These are phyloP conservation scores for Nematostella vectensis DNA, from an alignment of 92 coral and sea anemone genomes.

Conservation along the genomic window DNA sequence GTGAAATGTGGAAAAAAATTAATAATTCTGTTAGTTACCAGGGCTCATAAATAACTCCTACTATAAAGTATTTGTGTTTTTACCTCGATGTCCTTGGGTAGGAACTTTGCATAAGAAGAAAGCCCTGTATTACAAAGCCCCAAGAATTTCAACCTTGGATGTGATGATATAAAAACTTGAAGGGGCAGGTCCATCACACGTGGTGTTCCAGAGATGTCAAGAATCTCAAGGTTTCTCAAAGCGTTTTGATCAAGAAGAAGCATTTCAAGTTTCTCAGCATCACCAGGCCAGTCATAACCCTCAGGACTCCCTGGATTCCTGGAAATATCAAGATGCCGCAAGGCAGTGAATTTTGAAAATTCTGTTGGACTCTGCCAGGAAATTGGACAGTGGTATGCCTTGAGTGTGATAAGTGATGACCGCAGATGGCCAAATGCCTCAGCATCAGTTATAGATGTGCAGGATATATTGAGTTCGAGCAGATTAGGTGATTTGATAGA, in stretches of 20 bases:
- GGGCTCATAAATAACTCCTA: no score
- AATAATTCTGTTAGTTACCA: no score
- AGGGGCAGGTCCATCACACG: constrained; percentile 35
- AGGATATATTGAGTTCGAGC: constrained; percentile 48
- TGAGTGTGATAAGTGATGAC: constrained; percentile 31
- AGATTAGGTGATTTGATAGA: constrained; percentile 24
- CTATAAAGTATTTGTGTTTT: no score
- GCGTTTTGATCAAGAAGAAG: constrained; percentile 18
- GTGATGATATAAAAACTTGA: constrained; percentile 39
- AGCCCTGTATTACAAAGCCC: constrained; percentile 66
- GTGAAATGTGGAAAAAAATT: no score
- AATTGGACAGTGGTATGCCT: constrained; percentile 57
- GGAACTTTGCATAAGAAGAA: constrained; percentile 35
- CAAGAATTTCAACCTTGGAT: constrained; percentile 60
- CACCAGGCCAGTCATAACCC: constrained; percentile 39
- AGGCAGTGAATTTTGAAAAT: constrained; percentile 30
- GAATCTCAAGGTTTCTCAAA: constrained; percentile 27
- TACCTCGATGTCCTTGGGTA: constrained; percentile 56
- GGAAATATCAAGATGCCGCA: constrained; percentile 60
- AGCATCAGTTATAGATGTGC: constrained; percentile 37
- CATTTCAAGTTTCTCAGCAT: constrained; percentile 44
- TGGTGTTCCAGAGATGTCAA: constrained; percentile 62
- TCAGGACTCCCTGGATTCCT: constrained; percentile 30
- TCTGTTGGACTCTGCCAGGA: constrained; percentile 51
- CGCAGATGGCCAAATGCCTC: constrained; percentile 36